A percentile compares a stretch with the other conserved stretches of the same genome.
phyloP scores from a whole-genome alignment of 2,797 vertebrate genomes.

The Percopsis omiscomaycus region DNA sequence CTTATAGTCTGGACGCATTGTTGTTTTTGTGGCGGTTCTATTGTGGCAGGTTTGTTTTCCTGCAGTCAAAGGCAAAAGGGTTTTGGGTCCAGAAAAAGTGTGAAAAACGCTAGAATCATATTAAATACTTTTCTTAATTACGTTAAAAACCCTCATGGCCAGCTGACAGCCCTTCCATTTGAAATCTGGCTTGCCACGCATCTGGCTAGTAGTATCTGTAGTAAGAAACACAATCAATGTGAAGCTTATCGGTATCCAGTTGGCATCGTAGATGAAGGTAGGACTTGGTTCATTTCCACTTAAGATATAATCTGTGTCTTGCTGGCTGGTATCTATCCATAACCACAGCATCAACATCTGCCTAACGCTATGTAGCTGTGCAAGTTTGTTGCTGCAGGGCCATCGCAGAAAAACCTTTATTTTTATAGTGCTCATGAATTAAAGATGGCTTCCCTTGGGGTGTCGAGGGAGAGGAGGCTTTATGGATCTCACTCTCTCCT shows the following conservation, averaged over 20 bases:
- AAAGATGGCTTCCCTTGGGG: constrained; percentile 75
- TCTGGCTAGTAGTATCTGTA: background rate
- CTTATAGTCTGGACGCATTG: no score
- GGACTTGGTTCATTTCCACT: constrained; percentile 29
- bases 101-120: no score
- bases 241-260: constrained; percentile 34
- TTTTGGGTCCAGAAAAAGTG: no score
- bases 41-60: no score
- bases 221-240: constrained; percentile 19
- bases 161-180: constrained; percentile 11
- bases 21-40: no score
- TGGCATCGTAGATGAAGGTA: constrained; percentile 34
- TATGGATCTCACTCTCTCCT: constrained; percentile 63
- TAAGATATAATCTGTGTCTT: constrained; percentile 41
- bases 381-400: constrained; percentile 69
- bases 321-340: constrained; percentile 45
- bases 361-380: constrained; percentile 46
- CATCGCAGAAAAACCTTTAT: constrained; percentile 72
- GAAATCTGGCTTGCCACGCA: constrained; percentile 6
- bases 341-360: constrained; percentile 61
- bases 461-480: constrained; percentile 59
- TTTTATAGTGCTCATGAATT: constrained; percentile 79
- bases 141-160: background rate
- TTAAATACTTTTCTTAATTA: no score
- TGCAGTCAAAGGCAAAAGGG: no score